Percentiles rank a stretch among this genome's conserved stretches.
These are phyloP conservation scores for Buathra laborator DNA, from an alignment of 2,888 invertebrate species.

Conservation along the genomic window DNA sequence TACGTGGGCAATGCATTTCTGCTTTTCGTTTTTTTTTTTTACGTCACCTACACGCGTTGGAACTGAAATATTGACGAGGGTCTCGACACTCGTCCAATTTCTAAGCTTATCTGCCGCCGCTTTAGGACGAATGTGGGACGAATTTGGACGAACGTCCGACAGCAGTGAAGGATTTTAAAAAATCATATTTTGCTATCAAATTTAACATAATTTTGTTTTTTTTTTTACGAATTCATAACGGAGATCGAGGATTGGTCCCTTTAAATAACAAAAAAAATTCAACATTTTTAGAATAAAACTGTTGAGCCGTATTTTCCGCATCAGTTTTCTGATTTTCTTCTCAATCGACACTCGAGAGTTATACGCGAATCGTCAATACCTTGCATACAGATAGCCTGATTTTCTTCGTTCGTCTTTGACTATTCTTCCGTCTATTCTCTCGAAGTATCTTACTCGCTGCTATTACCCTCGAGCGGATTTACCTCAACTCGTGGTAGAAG, in stretches of 20 bases:
- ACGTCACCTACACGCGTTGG: neutral
- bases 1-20: slow-evolving; percentile 6
- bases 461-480: neutral
- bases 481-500: neutral
- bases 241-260: no score
- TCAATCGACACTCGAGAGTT: neutral
- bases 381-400: slow-evolving; percentile 33
- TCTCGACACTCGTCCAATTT: neutral
- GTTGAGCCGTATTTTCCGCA: no score
- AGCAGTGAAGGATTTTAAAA: neutral
- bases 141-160: neutral
- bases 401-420: slow-evolving; percentile 6
- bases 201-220: no score
- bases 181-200: neutral
- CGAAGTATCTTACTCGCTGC: neutral
- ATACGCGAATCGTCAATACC: slow-evolving; percentile 3
- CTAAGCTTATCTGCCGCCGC: neutral
- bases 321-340: neutral
- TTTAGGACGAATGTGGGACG: neutral
- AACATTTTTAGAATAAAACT: neutral
- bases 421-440: neutral
- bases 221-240: no score
- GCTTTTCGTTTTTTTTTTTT: slow-evolving; percentile 19
- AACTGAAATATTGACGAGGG: neutral
- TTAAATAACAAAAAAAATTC: neutral